phyloP scores from a whole-genome alignment of 1,140 invertebrate species.

The Megalopta genalis region DNA sequence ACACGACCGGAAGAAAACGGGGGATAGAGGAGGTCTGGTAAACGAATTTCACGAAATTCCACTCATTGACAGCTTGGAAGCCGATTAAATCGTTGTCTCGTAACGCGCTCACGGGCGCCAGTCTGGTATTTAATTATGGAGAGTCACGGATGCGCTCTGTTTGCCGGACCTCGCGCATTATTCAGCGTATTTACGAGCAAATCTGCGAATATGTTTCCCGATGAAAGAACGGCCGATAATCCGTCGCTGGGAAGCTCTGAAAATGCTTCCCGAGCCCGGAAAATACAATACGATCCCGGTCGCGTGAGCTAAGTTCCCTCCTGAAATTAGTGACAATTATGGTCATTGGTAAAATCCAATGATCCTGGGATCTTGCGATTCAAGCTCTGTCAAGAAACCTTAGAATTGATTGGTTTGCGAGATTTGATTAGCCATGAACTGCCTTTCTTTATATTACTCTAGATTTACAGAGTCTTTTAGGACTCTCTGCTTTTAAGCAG shows the following conservation, averaged over 20 bases:
- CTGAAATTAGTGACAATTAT: too few species aligned
- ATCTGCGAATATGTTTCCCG: conserved; percentile 32
- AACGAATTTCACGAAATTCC: conserved; percentile 18
- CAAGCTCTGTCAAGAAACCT: too few species aligned
- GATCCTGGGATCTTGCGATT: too few species aligned
- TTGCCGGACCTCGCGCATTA: conserved; percentile 27
- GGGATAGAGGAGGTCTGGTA: not conserved
- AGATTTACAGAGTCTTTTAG: too few species aligned
- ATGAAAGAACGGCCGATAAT: conserved; percentile 27
- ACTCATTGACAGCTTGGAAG: conserved; percentile 43
- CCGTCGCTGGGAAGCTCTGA: not conserved
- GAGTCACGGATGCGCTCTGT: conserved; percentile 11
- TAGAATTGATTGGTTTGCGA: too few species aligned
- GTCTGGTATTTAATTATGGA: conserved; percentile 55
- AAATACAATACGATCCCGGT: not conserved
- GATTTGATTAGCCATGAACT: too few species aligned
- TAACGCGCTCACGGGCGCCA: conserved; percentile 24
- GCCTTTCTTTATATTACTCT: too few species aligned
- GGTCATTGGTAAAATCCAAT: too few species aligned
- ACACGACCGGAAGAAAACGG: not conserved
- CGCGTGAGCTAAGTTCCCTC: too few species aligned
- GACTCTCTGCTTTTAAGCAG: too few species aligned
- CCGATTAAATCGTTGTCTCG: conserved; percentile 52
- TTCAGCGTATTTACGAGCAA: conserved; percentile 44
- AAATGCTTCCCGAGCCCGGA: not conserved